phyloP scores from a whole-genome alignment of 1,140 invertebrate genomes.

The Homalodisca vitripennis region DNA sequence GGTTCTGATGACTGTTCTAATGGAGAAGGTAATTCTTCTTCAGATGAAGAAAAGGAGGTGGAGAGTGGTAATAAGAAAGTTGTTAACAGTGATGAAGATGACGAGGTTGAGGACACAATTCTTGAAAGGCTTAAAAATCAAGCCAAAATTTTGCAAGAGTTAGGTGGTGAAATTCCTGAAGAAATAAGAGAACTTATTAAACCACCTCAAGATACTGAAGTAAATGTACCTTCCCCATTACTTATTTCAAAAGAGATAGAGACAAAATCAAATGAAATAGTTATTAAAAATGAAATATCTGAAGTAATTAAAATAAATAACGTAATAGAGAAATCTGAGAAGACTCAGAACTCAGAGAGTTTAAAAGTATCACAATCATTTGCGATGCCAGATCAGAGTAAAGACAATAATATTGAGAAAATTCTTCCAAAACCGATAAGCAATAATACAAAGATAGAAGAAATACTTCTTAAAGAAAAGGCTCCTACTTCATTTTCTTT shows the following conservation, averaged over 20 bases:
- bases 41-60: constrained; percentile 19
- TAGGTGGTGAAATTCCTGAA: constrained; percentile 47
- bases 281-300: no score
- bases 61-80: constrained; percentile 48
- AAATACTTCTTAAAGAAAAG: constrained; percentile 31
- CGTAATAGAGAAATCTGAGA: no score
- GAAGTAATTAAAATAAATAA: no score
- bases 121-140: constrained; percentile 48
- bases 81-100: constrained; percentile 45
- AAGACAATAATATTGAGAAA: no score
- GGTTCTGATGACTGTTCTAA: constrained; percentile 13
- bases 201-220: background rate
- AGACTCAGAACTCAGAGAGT: no score
- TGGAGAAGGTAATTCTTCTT: constrained; percentile 19
- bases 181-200: constrained; percentile 43
- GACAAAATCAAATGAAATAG: no score
- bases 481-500: constrained; percentile 49
- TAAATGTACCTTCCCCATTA: no score
- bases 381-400: no score
- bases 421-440: no score
- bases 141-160: constrained; percentile 48
- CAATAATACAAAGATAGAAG: background rate
- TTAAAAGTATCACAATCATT: no score
- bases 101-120: constrained; percentile 48
- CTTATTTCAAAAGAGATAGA: no score